Evolutionary conservation across 2,888 invertebrate genomes (phyloP).

Genomic region (Homarus gammarus): DNA sequence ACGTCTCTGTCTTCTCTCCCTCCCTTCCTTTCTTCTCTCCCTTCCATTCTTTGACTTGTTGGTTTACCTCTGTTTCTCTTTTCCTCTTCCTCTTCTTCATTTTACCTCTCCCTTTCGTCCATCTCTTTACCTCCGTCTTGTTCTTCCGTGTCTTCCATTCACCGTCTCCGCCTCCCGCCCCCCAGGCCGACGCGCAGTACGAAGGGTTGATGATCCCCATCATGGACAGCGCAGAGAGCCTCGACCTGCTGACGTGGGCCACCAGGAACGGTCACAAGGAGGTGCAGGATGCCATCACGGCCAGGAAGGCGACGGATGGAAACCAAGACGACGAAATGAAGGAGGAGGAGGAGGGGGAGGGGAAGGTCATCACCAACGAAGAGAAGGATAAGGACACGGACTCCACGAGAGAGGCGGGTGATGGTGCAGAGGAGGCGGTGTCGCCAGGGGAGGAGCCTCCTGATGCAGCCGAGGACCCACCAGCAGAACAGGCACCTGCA

Average conservation of each 20-base stretch:
- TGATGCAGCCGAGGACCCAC: background rate
- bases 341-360: background rate
- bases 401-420: slow-evolving; percentile 48
- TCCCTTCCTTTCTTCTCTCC: background rate
- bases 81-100: background rate
- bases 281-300: slow-evolving; percentile 8
- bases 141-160: background rate
- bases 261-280: slow-evolving; percentile 47
- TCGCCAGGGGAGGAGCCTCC: slow-evolving; percentile 1
- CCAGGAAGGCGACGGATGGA: slow-evolving; percentile 5
- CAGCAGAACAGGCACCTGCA: slow-evolving; percentile 3
- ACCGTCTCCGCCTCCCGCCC: background rate
- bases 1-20: too few species aligned
- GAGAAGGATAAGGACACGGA: slow-evolving; percentile 44
- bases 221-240: slow-evolving; percentile 25
- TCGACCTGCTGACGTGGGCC: slow-evolving; percentile 68
- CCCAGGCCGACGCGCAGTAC: slow-evolving; percentile 52
- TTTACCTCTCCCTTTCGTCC: background rate
- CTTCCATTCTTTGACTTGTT: background rate
- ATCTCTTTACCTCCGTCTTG: background rate
- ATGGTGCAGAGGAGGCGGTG: slow-evolving; percentile 52
- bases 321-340: background rate
- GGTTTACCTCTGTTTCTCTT: background rate
- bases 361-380: background rate
- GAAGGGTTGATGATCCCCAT: slow-evolving; percentile 44